These are phyloP conservation scores for Poeciliopsis presidionis DNA, from an alignment of 2,797 vertebrate species.

Conservation along the genomic window DNA sequence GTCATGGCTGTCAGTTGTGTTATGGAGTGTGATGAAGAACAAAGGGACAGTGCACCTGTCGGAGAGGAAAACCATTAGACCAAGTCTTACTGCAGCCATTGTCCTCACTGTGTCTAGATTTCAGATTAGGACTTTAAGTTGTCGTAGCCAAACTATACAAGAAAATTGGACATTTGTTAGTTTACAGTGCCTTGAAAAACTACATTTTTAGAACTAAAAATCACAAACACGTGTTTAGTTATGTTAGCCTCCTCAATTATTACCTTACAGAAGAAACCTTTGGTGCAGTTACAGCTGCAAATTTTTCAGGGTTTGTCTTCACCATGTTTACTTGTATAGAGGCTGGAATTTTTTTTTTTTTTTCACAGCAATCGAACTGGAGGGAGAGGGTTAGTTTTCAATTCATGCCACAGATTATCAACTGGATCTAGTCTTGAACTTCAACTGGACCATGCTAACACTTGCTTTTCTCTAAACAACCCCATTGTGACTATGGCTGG, in stretches of 20 bases:
- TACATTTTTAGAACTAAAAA: not conserved
- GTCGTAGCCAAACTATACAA: slow-evolving; percentile 4
- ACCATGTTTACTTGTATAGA: not conserved
- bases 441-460: not conserved
- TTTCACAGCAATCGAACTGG: not conserved
- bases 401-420: not conserved
- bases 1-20: slow-evolving; percentile 63
- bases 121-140: slow-evolving; percentile 15
- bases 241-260: not conserved
- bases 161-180: not conserved
- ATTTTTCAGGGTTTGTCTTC: not conserved
- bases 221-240: not conserved
- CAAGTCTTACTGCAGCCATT: slow-evolving; percentile 36
- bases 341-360: not conserved
- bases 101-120: slow-evolving; percentile 22
- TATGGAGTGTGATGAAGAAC: slow-evolving; percentile 73
- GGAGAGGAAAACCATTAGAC: slow-evolving; percentile 53
- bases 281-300: not conserved
- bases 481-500: not conserved
- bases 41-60: slow-evolving; percentile 60
- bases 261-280: not conserved
- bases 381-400: not conserved
- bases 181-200: not conserved
- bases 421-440: not conserved
- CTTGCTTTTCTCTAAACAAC: not conserved